Evolutionary conservation across 2,113 vertebrate species (phyloP).

Genomic region (Cyanoderma ruficeps): DNA sequence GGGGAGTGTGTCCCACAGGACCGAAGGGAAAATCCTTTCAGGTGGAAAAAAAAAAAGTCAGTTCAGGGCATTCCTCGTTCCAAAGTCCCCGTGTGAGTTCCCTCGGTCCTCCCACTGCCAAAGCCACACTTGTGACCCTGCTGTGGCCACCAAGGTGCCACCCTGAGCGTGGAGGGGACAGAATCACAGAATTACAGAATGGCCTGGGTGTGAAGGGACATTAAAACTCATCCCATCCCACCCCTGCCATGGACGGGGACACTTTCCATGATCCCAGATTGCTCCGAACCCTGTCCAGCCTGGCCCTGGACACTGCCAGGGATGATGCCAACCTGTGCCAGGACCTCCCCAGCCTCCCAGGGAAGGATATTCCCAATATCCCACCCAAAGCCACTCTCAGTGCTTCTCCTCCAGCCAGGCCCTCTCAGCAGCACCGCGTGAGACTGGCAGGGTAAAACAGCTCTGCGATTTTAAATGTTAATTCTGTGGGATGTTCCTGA

Average conservation of each 20-base stretch:
- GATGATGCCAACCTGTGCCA: background rate
- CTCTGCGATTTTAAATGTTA: no score
- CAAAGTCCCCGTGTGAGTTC: rapidly evolving
- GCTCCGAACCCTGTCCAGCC: rapidly evolving
- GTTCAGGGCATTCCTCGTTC: background rate
- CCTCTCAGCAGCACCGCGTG: rapidly evolving
- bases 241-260: background rate
- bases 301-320: background rate
- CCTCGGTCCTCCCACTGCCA: background rate
- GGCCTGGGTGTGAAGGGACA: background rate
- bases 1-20: background rate
- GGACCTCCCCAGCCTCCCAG: rapidly evolving
- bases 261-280: rapidly evolving
- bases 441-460: background rate
- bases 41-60: background rate
- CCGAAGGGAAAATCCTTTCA: background rate
- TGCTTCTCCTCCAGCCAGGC: background rate
- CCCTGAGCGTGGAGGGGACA: background rate
- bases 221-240: background rate
- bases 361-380: background rate
- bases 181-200: background rate
- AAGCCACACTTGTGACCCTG: rapidly evolving
- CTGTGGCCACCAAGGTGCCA: background rate
- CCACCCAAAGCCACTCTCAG: background rate
- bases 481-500: background rate